Base-by-base conservation (phyloP, 1,140 invertebrate genomes). In the Vollenhovia emeryi region DNA sequence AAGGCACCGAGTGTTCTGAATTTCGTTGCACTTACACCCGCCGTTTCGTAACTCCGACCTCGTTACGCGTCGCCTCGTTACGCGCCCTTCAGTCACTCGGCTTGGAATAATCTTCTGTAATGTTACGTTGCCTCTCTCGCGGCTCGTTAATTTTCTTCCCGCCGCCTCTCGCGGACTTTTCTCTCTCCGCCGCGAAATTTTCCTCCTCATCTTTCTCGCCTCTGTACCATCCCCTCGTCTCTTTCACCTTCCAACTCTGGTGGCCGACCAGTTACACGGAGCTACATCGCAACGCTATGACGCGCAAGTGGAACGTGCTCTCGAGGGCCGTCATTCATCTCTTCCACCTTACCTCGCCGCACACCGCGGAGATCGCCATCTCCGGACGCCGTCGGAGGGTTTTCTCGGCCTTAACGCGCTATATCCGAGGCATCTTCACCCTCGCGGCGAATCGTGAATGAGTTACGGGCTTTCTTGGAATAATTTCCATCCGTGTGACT, bases 211-310 rank as follows among this genome's bases (percentile, higher is more conserved):
- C 68, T 52, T 57, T 50, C 74, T 80, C 33, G 18, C 30, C 15
- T 13, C 21, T 40, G 18, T 33, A 33, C 18, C 71, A 30, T 87
- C 86, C 83, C n/a, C 50, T 66, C 73, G 80, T 73, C 83, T 87
- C 60, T 86, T 86, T 86, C 15, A 71, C 82, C 83, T 59, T 91
- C 89, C 85, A 90, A n/a, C 91, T 87, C 90, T 91, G 91, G 91
- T 91, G 91, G 90, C 88, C 91, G 86, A 85, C 85, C 83, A 84
- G 85, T 85, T 90, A 85, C 62, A 83, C 84, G 74, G 13, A 74
- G 52, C 33, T 6, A 50, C 60, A 87, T 86, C 73, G 62, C 66
- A 59, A 24, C 55, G 88, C 85, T 76, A 86, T 71, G 55, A 78
- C 75, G 82, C 86, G 87, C 86, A 79, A 87, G 78, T 86, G 86